Percentiles rank a stretch among this genome's conserved stretches.
Evolutionary conservation across 2,888 invertebrate species (phyloP).

Genomic region (Zygothrica quintamaculata): DNA sequence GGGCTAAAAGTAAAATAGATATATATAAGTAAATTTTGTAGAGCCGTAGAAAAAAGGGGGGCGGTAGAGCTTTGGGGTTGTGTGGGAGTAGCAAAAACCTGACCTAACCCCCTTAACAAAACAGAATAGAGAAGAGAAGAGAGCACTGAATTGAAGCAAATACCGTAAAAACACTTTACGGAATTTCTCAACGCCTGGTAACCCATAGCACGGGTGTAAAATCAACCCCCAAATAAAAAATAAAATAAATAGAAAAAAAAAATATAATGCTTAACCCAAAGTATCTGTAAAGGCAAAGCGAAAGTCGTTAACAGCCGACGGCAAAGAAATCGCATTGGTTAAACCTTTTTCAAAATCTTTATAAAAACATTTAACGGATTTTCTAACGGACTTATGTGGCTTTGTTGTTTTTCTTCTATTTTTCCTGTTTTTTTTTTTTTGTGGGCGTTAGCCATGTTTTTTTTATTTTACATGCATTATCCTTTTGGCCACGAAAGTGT

Average conservation of each 20-base stretch:
- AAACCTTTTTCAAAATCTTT: conserved; percentile 58
- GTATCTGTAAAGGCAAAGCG: conserved; percentile 37
- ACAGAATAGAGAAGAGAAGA: too few relatives aligned
- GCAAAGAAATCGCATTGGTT: conserved; percentile 50
- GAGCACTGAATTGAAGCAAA: conserved; percentile 55
- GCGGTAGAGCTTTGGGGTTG: too few relatives aligned
- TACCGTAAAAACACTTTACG: conserved; percentile 81
- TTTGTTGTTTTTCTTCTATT: too few relatives aligned
- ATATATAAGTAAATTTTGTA: conserved; percentile 26
- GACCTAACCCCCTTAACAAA: conserved; percentile 71
- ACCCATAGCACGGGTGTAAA: conserved; percentile 68
- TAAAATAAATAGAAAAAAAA: too few relatives aligned
- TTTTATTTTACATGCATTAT: conserved; percentile 78
- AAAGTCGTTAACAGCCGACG: conserved; percentile 70
- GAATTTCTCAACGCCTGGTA: conserved; percentile 81
- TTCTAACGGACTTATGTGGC: conserved; percentile 14
- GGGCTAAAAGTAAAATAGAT: conserved; percentile 15
- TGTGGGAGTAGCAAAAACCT: conserved; percentile 44
- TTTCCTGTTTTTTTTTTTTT: conserved; percentile 5
- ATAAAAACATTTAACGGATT: conserved; percentile 77
- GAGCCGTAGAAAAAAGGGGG: conserved; percentile 2
- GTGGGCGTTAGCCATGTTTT: conserved; percentile 60
- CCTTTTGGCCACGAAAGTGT: conserved; percentile 73
- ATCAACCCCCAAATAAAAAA: conserved; percentile 75
- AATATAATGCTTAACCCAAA: conserved; percentile 45